Conservation (phyloP, 2,113 vertebrate species). For the Platysternon megacephalum region DNA sequence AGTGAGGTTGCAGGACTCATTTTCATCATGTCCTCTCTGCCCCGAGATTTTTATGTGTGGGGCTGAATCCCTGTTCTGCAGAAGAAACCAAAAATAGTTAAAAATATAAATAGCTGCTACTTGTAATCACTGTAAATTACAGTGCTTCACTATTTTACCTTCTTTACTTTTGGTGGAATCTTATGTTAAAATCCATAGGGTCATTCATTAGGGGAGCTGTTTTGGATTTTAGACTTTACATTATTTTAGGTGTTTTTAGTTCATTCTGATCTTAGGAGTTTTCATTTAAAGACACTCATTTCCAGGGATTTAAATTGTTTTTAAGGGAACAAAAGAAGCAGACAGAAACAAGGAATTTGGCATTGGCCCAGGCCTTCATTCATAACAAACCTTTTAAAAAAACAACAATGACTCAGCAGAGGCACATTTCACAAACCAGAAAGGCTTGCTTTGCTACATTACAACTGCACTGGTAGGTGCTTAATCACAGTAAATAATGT, state of each 20-base stretch:
- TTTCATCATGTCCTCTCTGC: conserved; percentile 45
- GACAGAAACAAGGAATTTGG: conserved; percentile 4
- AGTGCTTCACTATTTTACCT: background rate
- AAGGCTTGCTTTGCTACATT: conserved; percentile 45
- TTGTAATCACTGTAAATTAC: background rate
- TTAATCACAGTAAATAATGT: conserved; percentile 46
- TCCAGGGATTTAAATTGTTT: conserved; percentile 12
- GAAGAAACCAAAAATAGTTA: conserved; percentile 18
- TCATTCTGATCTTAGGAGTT: background rate
- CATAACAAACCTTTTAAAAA: conserved; percentile 6
- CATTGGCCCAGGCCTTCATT: conserved; percentile 18
- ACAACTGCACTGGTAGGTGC: conserved; percentile 28
- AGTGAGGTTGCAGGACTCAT: conserved; percentile 6
- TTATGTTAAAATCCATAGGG: background rate
- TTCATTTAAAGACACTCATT: background rate
- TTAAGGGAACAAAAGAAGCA: conserved; percentile 11
- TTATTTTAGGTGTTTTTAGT: background rate
- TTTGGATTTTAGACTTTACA: background rate
- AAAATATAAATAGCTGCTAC: rapidly evolving
- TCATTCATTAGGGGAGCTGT: background rate
- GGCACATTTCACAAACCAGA: conserved; percentile 36
- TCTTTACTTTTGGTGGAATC: background rate
- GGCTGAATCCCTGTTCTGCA: background rate
- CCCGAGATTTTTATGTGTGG: background rate
- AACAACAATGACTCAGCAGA: conserved; percentile 24